Percentiles rank a stretch among this genome's conserved stretches.
Conservation (phyloP, 2,888 invertebrate species). For the Carterocephalus palaemon region DNA sequence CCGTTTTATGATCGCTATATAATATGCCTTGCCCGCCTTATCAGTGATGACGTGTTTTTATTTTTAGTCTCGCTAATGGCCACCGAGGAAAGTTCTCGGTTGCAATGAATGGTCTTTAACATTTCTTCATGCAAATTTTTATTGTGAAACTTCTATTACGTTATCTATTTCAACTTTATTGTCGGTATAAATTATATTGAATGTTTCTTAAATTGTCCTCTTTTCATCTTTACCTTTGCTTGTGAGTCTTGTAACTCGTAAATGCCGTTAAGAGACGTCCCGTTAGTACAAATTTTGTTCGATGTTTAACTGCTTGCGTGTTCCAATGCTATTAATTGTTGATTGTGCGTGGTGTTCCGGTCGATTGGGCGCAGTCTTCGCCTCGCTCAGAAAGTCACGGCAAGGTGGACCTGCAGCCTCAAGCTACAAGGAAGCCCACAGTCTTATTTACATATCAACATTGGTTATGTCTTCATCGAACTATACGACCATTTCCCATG, state of each 20-base stretch:
- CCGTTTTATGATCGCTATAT: conserved; percentile 41
- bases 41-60: conserved; percentile 49
- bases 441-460: conserved; percentile 46
- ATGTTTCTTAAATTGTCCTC: no score
- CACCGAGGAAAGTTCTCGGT: conserved; percentile 6
- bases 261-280: conserved; percentile 23
- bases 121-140: not conserved
- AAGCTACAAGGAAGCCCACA: conserved; percentile 28
- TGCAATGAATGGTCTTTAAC: conserved; percentile 1
- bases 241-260: no score
- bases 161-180: not conserved
- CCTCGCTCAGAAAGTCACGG: conserved; percentile 37
- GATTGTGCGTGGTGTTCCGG: conserved; percentile 47
- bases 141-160: no score
- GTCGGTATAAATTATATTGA: conserved; percentile 1
- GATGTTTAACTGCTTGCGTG: conserved; percentile 44
- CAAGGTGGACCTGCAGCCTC: conserved; percentile 44
- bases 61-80: conserved; percentile 38
- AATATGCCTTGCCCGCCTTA: conserved; percentile 45
- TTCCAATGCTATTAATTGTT: conserved; percentile 45
- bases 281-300: conserved; percentile 31
- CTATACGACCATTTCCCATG: no score
- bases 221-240: no score
- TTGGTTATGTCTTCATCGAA: conserved; percentile 42
- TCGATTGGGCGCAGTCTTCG: conserved; percentile 46